Percentiles rank a stretch among this genome's conserved stretches.
These are phyloP conservation scores for Sipha flava DNA, from an alignment of 1,140 invertebrate genomes.

Conservation along the genomic window DNA sequence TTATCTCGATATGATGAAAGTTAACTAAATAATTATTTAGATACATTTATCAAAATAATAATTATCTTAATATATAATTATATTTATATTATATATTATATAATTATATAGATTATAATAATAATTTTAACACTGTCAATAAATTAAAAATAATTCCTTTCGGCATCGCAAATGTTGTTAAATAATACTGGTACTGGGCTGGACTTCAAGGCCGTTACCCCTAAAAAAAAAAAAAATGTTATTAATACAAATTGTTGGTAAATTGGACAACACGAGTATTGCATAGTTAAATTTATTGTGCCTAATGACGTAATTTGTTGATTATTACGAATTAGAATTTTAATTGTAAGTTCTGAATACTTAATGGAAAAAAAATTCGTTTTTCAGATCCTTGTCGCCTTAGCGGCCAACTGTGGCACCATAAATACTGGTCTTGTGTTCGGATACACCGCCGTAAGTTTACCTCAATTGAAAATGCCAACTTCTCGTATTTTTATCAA, in stretches of 20 bases:
- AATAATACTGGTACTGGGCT: no score
- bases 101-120: no score
- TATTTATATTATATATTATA: no score
- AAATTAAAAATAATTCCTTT: no score
- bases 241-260: neutral
- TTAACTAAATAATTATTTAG: no score
- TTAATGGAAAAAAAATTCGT: constrained; percentile 46
- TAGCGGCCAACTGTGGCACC: constrained; percentile 58
- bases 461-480: constrained; percentile 53
- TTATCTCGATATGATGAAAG: no score
- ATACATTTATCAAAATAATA: no score
- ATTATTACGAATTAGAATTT: neutral
- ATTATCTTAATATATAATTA: no score
- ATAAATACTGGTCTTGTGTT: constrained; percentile 63
- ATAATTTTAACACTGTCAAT: no score
- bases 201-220: no score
- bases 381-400: constrained; percentile 52
- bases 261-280: neutral
- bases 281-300: neutral
- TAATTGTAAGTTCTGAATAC: neutral
- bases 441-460: constrained; percentile 62
- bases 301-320: neutral
- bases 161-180: no score
- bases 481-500: constrained; percentile 52
- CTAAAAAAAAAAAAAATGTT: no score